Percentiles rank a stretch among this genome's conserved stretches.
These are phyloP conservation scores for Balaenoptera acutorostrata DNA, from an alignment of 2,113 vertebrate genomes.

Conservation along the genomic window DNA sequence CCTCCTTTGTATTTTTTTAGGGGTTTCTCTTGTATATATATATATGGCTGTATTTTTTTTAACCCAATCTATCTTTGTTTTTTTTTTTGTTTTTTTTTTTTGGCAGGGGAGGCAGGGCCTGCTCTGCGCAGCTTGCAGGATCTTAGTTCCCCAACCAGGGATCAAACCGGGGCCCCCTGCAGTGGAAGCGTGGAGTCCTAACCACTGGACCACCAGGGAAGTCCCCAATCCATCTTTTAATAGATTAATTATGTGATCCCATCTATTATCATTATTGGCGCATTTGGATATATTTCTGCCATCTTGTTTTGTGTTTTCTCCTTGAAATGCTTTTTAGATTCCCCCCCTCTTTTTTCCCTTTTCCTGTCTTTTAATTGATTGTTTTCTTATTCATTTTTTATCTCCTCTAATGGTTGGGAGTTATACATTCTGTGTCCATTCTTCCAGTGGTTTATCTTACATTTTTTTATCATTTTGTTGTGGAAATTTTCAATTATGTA, in stretches of 20 bases:
- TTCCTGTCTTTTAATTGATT: neutral
- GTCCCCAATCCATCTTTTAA: neutral
- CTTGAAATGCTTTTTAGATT: neutral
- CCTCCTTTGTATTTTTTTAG: neutral
- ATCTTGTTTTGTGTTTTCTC: slow-evolving; percentile 24
- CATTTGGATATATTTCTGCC: neutral
- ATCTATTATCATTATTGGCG: neutral
- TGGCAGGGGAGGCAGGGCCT: accelerated
- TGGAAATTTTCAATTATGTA: neutral
- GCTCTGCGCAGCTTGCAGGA: neutral
- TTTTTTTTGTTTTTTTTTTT: neutral
- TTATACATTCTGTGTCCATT: neutral
- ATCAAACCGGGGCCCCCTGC: neutral
- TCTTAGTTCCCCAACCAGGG: neutral
- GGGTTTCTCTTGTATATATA: neutral
- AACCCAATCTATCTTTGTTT: neutral
- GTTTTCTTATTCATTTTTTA: neutral
- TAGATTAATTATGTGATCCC: neutral
- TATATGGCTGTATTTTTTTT: neutral
- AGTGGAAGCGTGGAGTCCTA: neutral
- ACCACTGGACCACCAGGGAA: neutral
- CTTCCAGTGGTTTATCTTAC: neutral
- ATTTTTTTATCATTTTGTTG: neutral
- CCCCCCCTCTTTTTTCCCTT: accelerated
- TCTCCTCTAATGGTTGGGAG: neutral